Evolutionary conservation across 2,888 invertebrate genomes (phyloP), one percentile per base, ranked within the genome.

Genomic region (Tuberolachnus salignus): DNA sequence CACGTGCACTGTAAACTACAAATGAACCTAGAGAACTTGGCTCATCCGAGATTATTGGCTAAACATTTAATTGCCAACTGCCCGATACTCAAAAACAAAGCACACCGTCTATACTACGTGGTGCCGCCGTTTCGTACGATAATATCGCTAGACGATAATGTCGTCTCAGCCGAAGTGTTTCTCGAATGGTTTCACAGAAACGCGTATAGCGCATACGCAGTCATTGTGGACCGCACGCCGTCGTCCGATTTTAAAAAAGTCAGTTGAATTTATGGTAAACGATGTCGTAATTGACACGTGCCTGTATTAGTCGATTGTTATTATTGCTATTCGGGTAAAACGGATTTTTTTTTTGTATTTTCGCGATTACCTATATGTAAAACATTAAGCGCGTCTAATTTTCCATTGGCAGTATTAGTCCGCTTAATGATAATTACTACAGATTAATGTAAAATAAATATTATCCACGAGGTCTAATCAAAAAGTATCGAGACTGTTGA

Each of bases 231-330:
- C 34, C 13, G 26, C 14, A 49, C 46, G 3, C 59, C 46, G 3
- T 61, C 59, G 9, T 1, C 49, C 0, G 61, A 72, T 72, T 61
- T 1, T 9, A 34, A 61, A 49, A 61, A 72, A 61, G 72, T 72
- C 11, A 70, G 70, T 70, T 16, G n/a, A n/a, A n/a, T n/a, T n/a
- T n/a, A n/a, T n/a, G n/a, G n/a, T n/a, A n/a, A n/a, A 19, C 16
- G 3, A 19, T 19, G 34, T 34, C 3, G 6, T 21, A 10, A 19
- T 59, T 9, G 14, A 16, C 26, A 23, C 0, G 23, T 16, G 16
- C 3, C 21, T 19, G 13, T 1, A 19, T 1, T 13, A 19, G 8
- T 8, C 1, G 23, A 57, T n/a, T n/a, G n/a, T n/a, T n/a, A n/a
- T n/a, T n/a, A n/a, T n/a, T n/a, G n/a, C n/a, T n/a, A n/a, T n/a